These are phyloP conservation scores for Vanessa atalanta DNA, from an alignment of 1,140 invertebrate genomes.

Conservation along the genomic window DNA sequence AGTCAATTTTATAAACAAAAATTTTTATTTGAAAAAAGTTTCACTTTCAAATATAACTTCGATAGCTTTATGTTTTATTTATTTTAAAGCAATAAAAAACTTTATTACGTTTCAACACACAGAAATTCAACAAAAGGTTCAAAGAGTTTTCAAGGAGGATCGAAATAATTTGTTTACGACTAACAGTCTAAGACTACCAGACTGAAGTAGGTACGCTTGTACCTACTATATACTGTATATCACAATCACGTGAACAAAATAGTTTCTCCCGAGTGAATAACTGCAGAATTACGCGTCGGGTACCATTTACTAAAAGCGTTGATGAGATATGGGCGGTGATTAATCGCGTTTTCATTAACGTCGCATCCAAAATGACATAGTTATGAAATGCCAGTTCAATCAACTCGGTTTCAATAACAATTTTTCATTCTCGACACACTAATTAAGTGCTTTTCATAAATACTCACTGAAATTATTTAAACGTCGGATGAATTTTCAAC, in stretches of 20 bases:
- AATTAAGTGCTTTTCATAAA: slow-evolving; percentile 80
- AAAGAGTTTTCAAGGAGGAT: not conserved
- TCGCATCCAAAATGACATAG: slow-evolving; percentile 78
- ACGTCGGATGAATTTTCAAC: slow-evolving; percentile 42
- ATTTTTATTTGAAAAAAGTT: too few species aligned
- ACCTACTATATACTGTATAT: not conserved
- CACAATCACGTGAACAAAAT: slow-evolving; percentile 40
- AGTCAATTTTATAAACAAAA: too few species aligned
- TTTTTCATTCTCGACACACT: slow-evolving; percentile 80
- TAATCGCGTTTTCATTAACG: slow-evolving; percentile 76
- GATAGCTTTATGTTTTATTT: too few species aligned
- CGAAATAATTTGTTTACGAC: too few species aligned
- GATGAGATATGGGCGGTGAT: slow-evolving; percentile 65
- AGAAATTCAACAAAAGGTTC: too few species aligned
- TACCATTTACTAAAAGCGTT: slow-evolving; percentile 61
- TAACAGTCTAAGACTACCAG: not conserved
- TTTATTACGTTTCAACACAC: too few species aligned
- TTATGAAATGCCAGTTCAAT: slow-evolving; percentile 78
- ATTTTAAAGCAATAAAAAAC: too few species aligned
- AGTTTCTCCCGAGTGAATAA: slow-evolving; percentile 36
- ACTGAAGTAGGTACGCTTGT: not conserved
- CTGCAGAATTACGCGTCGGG: slow-evolving; percentile 59
- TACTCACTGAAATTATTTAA: slow-evolving; percentile 51
- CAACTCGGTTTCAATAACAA: slow-evolving; percentile 79
- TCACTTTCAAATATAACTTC: too few species aligned